Percentiles rank a stretch among this genome's conserved stretches.
Conservation (phyloP, 2,888 invertebrate genomes). For the Poecilobothrus nobilitatus region DNA sequence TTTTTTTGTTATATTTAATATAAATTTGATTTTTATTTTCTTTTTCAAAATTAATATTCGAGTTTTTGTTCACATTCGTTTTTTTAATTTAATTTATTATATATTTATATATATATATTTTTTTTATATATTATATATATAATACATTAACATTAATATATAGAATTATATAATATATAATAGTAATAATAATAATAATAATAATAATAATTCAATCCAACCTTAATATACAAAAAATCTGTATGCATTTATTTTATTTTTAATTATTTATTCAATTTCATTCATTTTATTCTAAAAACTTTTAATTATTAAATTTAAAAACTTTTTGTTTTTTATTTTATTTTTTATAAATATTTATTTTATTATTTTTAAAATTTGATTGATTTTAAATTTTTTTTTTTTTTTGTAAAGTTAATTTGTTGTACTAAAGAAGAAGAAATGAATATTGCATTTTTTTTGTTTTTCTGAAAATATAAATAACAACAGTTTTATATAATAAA, state of each 20-base stretch:
- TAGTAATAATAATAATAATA: not conserved
- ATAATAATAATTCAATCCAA: not conserved
- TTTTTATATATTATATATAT: not conserved
- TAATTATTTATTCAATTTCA: not conserved
- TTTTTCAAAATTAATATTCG: not conserved
- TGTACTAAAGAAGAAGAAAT: not conserved
- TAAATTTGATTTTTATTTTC: not conserved
- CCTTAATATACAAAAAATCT: conserved; percentile 6
- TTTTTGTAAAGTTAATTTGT: not conserved
- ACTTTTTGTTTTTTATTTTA: not conserved
- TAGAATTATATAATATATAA: conserved; percentile 4
- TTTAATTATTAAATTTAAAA: not conserved
- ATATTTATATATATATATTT: not conserved
- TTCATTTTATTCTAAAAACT: not conserved
- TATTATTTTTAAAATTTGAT: not conserved
- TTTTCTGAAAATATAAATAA: too few relatives aligned
- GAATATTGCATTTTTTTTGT: not conserved
- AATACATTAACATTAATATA: conserved; percentile 3
- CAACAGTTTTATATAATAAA: too few relatives aligned
- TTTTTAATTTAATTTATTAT: not conserved
- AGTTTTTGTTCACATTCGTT: not conserved
- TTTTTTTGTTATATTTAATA: not conserved
- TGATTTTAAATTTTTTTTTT: not conserved
- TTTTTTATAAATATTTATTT: conserved; percentile 2
- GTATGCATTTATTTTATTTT: too few relatives aligned